phyloP scores from a whole-genome alignment of 2,113 vertebrate genomes.

The Boleophthalmus pectinirostris region DNA sequence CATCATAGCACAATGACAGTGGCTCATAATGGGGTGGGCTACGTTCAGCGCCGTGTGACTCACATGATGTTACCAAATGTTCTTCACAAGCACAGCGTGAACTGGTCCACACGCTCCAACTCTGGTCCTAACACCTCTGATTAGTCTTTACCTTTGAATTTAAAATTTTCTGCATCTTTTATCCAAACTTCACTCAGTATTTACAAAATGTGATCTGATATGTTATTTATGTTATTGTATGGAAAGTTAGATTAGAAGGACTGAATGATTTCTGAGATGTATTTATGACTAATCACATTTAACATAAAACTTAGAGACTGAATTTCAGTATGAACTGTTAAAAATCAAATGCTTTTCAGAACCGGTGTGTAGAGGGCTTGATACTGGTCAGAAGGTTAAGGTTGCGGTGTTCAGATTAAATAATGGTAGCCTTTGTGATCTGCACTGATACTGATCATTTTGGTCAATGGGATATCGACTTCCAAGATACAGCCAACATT shows the following conservation, averaged over 20 bases:
- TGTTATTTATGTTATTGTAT: neutral
- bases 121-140: constrained; percentile 9
- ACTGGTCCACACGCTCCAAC: constrained; percentile 5
- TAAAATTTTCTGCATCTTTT: neutral
- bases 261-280: too few species aligned
- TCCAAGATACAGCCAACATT: too few species aligned
- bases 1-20: constrained; percentile 6
- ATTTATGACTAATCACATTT: too few species aligned
- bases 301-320: neutral
- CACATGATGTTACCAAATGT: constrained; percentile 53
- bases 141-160: constrained; percentile 9
- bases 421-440: neutral
- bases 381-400: too few species aligned
- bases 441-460: too few species aligned
- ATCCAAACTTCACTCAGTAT: too few species aligned
- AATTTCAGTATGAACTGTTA: neutral
- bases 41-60: constrained; percentile 45
- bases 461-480: too few species aligned
- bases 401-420: neutral
- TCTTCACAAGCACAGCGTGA: constrained; percentile 43
- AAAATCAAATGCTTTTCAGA: too few species aligned
- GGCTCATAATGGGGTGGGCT: constrained; percentile 23
- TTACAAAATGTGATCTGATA: too few species aligned
- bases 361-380: too few species aligned
- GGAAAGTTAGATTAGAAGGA: too few species aligned